These are phyloP conservation scores for Sinopyrophorus schimmeli DNA, from an alignment of 2,888 invertebrate species.

Conservation along the genomic window DNA sequence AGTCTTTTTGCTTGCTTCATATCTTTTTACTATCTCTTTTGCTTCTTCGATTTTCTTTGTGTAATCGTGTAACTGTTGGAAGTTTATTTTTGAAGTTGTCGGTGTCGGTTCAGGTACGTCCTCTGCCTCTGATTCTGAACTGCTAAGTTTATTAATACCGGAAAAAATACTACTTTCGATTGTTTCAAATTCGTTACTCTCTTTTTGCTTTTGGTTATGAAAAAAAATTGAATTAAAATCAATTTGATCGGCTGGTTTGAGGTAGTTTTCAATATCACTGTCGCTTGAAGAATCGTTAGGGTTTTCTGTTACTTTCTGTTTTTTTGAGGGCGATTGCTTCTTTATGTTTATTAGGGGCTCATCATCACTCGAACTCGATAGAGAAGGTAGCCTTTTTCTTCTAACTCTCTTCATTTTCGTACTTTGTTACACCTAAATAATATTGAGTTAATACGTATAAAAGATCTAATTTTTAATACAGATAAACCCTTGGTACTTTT, in stretches of 20 bases:
- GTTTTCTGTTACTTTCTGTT: not conserved
- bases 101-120: not conserved
- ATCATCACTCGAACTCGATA: too few relatives aligned
- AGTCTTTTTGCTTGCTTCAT: constrained; percentile 49
- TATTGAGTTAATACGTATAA: too few relatives aligned
- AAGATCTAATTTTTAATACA: too few relatives aligned
- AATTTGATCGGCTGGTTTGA: constrained; percentile 59
- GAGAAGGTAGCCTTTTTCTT: too few relatives aligned
- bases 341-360: not conserved
- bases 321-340: not conserved
- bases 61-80: constrained; percentile 62
- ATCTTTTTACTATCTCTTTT: constrained; percentile 60
- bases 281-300: constrained; percentile 48
- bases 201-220: constrained; percentile 35
- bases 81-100: constrained; percentile 48
- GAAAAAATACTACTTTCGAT: constrained; percentile 50
- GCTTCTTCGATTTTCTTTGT: constrained; percentile 65
- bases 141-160: constrained; percentile 46
- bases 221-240: constrained; percentile 63
- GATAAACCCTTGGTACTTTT: too few relatives aligned
- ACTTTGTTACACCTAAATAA: too few relatives aligned
- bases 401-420: too few relatives aligned
- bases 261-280: constrained; percentile 59
- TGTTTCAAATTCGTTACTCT: constrained; percentile 39
- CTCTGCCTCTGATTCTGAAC: constrained; percentile 44